A percentile compares a stretch with the other conserved stretches of the same genome.
Conservation (phyloP, 1,140 invertebrate genomes). For the Drosophila fuyamai region DNA sequence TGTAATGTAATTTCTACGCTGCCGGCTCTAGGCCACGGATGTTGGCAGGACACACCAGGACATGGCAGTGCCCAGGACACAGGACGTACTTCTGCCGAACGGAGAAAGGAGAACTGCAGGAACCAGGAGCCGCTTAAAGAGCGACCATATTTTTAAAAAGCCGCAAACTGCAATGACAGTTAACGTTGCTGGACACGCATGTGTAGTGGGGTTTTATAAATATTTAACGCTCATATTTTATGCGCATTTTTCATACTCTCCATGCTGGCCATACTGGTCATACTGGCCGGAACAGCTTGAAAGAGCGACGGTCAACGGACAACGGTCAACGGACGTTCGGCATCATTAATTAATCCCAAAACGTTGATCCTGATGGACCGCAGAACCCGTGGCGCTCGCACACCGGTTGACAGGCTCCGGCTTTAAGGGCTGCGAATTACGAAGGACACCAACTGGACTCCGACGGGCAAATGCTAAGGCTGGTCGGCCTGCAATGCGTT, state of each 20-base stretch:
- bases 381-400: slow-evolving; percentile 5
- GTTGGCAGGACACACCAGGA: slow-evolving; percentile 31
- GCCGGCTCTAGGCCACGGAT: slow-evolving; percentile 54
- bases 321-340: slow-evolving; percentile 3
- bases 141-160: slow-evolving; percentile 51
- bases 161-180: slow-evolving; percentile 65
- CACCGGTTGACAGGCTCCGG: not conserved
- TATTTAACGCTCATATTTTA: slow-evolving; percentile 59
- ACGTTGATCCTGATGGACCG: slow-evolving; percentile 42
- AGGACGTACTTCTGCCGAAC: slow-evolving; percentile 7
- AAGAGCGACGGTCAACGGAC: not conserved
- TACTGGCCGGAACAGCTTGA: slow-evolving; percentile 31
- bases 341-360: slow-evolving; percentile 63
- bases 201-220: slow-evolving; percentile 55
- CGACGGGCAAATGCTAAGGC: not conserved
- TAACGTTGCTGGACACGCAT: slow-evolving; percentile 29
- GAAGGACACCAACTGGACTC: not conserved
- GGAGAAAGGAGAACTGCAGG: not conserved
- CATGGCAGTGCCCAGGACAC: not conserved
- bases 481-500: slow-evolving; percentile 15
- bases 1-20: slow-evolving; percentile 68
- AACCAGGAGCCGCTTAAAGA: slow-evolving; percentile 36
- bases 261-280: no score
- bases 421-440: slow-evolving; percentile 11
- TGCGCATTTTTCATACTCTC: slow-evolving; percentile 53